phyloP scores from a whole-genome alignment of 2,113 vertebrate genomes.

The Salvator merianae region DNA sequence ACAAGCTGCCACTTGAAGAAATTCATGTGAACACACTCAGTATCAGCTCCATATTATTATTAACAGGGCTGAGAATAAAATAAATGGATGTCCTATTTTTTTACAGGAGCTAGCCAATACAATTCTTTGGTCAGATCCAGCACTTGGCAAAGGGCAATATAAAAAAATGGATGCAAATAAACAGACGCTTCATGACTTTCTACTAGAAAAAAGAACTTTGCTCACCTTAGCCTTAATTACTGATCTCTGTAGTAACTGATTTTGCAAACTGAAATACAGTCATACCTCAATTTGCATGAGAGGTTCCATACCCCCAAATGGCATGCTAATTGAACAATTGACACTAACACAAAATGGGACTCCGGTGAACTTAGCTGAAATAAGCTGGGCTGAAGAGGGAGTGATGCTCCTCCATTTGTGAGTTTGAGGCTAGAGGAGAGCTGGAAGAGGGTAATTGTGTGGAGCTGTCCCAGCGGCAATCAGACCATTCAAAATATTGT shows the following conservation, averaged over 20 bases:
- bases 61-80: not conserved
- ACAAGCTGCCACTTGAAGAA: no score
- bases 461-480: no score
- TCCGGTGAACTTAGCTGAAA: no score
- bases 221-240: not conserved
- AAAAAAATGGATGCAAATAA: not conserved
- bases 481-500: no score
- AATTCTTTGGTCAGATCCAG: not conserved
- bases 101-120: not conserved
- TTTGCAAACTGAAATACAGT: not conserved
- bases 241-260: conserved; percentile 9
- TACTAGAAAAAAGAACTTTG: not conserved
- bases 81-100: not conserved
- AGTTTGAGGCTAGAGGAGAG: no score
- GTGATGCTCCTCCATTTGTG: no score
- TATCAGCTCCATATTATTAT: not conserved
- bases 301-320: no score
- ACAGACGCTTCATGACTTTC: not conserved
- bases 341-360: no score
- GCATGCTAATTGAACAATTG: no score
- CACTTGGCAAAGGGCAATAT: not conserved
- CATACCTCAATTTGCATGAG: no score
- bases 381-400: no score
- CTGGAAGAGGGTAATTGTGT: no score
- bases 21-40: not conserved